Base-by-base conservation (phyloP, 2,888 invertebrate genomes). In the Argyra leucocephala region DNA sequence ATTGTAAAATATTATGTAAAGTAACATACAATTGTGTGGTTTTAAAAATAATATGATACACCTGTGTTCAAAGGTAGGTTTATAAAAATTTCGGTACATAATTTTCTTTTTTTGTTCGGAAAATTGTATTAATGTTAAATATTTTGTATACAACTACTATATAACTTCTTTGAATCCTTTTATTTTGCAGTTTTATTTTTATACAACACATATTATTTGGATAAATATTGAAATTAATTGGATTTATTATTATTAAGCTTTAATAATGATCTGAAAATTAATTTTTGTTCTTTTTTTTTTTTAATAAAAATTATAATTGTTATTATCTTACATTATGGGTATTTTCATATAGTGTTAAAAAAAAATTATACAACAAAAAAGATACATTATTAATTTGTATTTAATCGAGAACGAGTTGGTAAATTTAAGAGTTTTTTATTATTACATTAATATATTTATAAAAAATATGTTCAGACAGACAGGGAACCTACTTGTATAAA, bases 201-300 rank as follows among this genome's bases (percentile, higher is more conserved):
- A n/a, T n/a, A n/a, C n/a, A n/a, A n/a, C n/a, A n/a, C 18, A 48
- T n/a, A 37, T 15, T 48, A 48, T 48, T 48, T 48, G 18, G 4
- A 18, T 48, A 48, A 15, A 48, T 48, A 48, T 48, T 48, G 48
- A 48, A 48, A 48, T 48, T 48, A 48, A 48, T 48, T 48, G 48
- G 18, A 48, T 48, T 5, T 48, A 48, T 15, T n/a, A n/a, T n/a
- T n/a, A n/a, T 48, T 48, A 48, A 48, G 9, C 48, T 15, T 48
- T 48, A 12, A 48, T 48, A 48, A 48, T 48, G 18, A 18, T 48
- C 3, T 48, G 48, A 18, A 18, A 18, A 48, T 7, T 31, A 31
- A 10, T 31, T 31, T 26, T 26, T 26, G 26, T 26, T 26, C 7
- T 26, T 6, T 26, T 26, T 26, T 26, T 26, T 26, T 26, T 26